Conservation (phyloP, 2,113 vertebrate genomes). For the Calypte anna region DNA sequence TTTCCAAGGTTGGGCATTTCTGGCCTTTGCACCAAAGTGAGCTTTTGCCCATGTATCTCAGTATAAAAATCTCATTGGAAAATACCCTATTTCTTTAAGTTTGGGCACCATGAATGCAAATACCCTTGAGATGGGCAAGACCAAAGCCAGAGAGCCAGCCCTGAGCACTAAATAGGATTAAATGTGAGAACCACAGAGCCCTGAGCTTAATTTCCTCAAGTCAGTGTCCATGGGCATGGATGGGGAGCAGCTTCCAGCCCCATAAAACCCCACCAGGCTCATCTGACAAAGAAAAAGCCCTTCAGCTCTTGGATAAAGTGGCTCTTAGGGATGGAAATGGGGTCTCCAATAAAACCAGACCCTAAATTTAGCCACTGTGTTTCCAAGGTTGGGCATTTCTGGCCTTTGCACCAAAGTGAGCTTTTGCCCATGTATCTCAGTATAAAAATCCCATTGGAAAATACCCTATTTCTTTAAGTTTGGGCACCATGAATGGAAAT, state of each 20-base stretch:
- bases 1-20: not conserved
- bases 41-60: not conserved
- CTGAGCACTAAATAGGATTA: not conserved
- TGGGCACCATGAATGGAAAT: not conserved
- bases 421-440: not conserved
- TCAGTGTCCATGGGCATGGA: not conserved
- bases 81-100: not conserved
- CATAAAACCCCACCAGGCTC: not conserved
- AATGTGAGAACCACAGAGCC: not conserved
- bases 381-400: not conserved
- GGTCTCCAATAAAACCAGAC: not conserved
- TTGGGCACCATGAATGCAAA: not conserved
- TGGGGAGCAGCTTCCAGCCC: not conserved
- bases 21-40: not conserved
- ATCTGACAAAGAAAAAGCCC: not conserved
- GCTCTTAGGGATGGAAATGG: not conserved
- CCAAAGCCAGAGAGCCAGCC: not conserved
- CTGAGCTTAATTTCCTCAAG: not conserved
- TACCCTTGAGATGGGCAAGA: not conserved
- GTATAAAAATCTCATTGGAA: not conserved
- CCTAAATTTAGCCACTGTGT: not conserved
- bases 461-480: not conserved
- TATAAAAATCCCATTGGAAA: not conserved
- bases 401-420: not conserved
- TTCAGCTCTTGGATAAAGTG: not conserved